Base-by-base conservation (phyloP, 2,797 vertebrate genomes). In the Hylomyscus alleni region DNA sequence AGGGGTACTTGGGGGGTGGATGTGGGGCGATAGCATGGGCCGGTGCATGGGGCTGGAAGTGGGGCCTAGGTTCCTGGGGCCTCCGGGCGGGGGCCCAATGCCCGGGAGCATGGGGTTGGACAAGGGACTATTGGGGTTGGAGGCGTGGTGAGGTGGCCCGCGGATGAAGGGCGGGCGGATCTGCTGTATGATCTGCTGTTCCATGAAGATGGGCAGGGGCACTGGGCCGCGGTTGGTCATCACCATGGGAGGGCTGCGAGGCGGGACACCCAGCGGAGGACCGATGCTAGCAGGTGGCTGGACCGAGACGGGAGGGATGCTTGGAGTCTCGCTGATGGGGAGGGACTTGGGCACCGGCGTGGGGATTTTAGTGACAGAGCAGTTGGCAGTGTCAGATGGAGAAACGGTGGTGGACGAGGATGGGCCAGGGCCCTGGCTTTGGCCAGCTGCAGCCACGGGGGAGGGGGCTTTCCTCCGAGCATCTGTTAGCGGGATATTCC, bases 171-270 rank as follows among this genome's bases (percentile, higher is more conserved):
- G 99, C 19, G 99, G 99, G 77, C 99, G 99, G 58, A 99, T 99
- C 93, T 99, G 99, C 97, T 99, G 99, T 99, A 99, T 99, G 98
- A 99, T 99, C 98, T 99, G 99, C 98, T 99, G 99, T 96, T 99
- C 99, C 99, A 99, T 99, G 98, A 99, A 99, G 97, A 99, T 98
- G 97, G 99, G 99, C 96, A 99, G 98, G 60, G 99, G 99, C 98
- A 99, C 99, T 0, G 99, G 99, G 89, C 99, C 99, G 73, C 99
- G 99, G 85, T 99, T 99, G 93, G 99, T 99, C 99, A 99, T 99
- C 96, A 99, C 99, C 99, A 99, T 99, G 52, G 99, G 99, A 91
- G 99, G 99, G 97, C 99, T 99, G 95, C 99, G 99, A 83, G 99
- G 98, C 69, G 99, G 99, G 97, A 99, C 98, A 44, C 99, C 99